A percentile compares a stretch with the other conserved stretches of the same genome.
phyloP scores from a whole-genome alignment of 2,113 vertebrate genomes.

The Chitala chitala region DNA sequence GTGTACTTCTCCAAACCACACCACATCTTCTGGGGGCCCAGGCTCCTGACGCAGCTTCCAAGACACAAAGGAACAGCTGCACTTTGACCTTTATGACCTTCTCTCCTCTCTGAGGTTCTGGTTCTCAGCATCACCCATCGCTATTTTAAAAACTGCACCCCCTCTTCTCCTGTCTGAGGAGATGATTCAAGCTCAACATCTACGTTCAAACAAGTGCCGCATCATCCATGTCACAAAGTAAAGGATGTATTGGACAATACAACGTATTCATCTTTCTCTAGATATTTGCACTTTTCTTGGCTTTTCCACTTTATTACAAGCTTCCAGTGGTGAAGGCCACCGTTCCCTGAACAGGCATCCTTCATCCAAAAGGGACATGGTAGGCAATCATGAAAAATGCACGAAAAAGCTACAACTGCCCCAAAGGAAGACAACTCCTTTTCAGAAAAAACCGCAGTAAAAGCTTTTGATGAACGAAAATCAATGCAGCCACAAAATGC shows the following conservation, averaged over 20 bases:
- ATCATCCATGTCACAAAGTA: not conserved
- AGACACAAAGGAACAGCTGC: slow-evolving; percentile 22
- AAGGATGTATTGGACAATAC: no score
- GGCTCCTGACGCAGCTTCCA: slow-evolving; percentile 11
- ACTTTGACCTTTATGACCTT: not conserved
- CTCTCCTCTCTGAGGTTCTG: not conserved
- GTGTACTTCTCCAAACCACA: not conserved
- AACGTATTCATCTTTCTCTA: no score
- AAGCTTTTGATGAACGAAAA: not conserved
- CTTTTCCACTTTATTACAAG: not conserved
- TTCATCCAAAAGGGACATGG: not conserved
- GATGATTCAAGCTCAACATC: not conserved
- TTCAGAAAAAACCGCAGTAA: not conserved
- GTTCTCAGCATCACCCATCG: not conserved
- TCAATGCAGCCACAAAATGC: not conserved
- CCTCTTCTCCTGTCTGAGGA: not conserved
- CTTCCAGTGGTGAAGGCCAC: not conserved
- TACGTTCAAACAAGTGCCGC: not conserved
- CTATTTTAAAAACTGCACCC: slow-evolving; percentile 5
- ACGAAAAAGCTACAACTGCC: no score
- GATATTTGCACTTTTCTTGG: slow-evolving; percentile 13
- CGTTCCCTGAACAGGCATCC: slow-evolving; percentile 2
- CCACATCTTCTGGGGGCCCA: not conserved
- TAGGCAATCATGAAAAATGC: no score
- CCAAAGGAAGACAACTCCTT: not conserved